Conservation (phyloP, 2,113 vertebrate species). For the Periophthalmus modestus region DNA sequence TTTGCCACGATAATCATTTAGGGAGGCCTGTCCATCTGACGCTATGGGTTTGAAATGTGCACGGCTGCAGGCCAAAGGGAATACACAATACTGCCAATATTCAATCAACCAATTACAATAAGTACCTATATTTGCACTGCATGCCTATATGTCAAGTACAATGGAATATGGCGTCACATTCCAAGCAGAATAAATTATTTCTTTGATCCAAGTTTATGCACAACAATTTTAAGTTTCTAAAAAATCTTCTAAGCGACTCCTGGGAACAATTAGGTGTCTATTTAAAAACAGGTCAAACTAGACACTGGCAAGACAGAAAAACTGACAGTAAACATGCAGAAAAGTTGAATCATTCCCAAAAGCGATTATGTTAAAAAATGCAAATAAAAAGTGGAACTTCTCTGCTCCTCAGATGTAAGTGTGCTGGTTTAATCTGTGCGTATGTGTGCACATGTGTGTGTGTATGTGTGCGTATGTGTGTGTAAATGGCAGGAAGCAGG, state of each 20-base stretch:
- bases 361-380: conserved; percentile 14
- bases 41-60: no score
- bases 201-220: background rate
- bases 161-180: no score
- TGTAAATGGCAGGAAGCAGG: conserved; percentile 38
- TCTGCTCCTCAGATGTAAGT: conserved; percentile 28
- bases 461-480: conserved; percentile 1
- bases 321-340: conserved; percentile 3
- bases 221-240: background rate
- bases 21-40: no score
- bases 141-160: no score
- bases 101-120: no score
- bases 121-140: no score
- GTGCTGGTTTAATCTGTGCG: conserved; percentile 36
- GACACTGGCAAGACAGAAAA: background rate
- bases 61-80: no score
- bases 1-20: background rate
- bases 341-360: background rate
- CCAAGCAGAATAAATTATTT: background rate
- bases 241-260: background rate
- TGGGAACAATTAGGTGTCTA: background rate
- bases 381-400: conserved; percentile 35
- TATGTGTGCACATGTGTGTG: conserved; percentile 21
- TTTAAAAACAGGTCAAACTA: background rate
- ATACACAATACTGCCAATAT: no score